These are phyloP conservation scores for Mustela erminea DNA, from an alignment of 2,797 vertebrate genomes.

Conservation along the genomic window DNA sequence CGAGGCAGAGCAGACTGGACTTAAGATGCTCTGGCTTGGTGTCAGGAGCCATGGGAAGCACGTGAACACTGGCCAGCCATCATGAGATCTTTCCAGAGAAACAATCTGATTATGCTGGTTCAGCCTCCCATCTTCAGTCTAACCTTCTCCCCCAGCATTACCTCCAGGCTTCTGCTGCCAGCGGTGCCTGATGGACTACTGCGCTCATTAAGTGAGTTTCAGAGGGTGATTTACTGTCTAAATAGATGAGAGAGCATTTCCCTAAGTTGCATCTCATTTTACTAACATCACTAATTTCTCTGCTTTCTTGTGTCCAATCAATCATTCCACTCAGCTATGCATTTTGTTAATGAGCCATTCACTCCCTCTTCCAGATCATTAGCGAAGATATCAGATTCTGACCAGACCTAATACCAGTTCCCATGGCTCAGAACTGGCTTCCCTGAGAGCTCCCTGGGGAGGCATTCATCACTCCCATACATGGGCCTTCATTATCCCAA, in stretches of 20 bases:
- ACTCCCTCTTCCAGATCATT: conserved; percentile 38
- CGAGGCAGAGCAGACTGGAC: not conserved
- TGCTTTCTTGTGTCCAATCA: conserved; percentile 43
- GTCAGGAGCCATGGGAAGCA: not conserved
- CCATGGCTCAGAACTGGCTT: not conserved
- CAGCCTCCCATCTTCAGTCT: not conserved
- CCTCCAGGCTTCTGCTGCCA: not conserved
- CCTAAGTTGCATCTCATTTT: conserved; percentile 50
- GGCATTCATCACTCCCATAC: not conserved
- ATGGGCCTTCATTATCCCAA: conserved; percentile 13
- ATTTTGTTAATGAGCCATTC: conserved; percentile 63
- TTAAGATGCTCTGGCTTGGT: not conserved
- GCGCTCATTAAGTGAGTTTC: not conserved
- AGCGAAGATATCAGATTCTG: conserved; percentile 65
- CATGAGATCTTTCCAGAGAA: not conserved
- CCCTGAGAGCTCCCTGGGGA: not conserved
- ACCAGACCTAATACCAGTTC: not conserved
- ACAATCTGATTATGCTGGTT: not conserved
- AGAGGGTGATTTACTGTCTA: conserved; percentile 25
- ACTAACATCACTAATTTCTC: conserved; percentile 43
- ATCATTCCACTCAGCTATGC: conserved; percentile 51
- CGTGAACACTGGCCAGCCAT: not conserved
- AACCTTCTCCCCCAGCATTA: not conserved
- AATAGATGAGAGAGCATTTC: conserved; percentile 21
- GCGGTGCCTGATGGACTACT: not conserved